A percentile compares a stretch with the other conserved stretches of the same genome.
Evolutionary conservation across 64 coral and sea anemone species (phyloP).

Genomic region (Actinia tenebrosa): DNA sequence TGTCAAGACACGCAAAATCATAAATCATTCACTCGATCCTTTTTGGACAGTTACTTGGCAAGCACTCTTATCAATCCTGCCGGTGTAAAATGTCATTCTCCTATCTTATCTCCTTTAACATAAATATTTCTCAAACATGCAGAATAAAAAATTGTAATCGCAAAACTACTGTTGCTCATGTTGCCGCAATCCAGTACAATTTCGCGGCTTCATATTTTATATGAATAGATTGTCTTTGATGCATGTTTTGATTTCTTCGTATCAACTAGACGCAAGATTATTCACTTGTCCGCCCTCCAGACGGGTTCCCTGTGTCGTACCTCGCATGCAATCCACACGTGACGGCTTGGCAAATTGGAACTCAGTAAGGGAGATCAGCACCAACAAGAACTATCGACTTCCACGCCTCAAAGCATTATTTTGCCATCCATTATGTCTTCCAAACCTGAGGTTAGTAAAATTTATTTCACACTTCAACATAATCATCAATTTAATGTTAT

Average conservation of each 20-base stretch:
- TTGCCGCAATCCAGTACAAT: too few species aligned
- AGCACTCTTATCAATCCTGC: not conserved
- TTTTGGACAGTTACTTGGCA: slow-evolving; percentile 7
- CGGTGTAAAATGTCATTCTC: not conserved
- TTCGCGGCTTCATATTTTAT: too few species aligned
- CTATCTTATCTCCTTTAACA: not conserved
- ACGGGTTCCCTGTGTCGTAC: not conserved
- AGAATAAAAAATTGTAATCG: not conserved
- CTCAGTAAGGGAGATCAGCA: too few species aligned
- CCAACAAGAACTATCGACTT: too few species aligned
- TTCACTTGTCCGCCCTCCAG: not conserved
- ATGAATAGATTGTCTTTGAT: not conserved
- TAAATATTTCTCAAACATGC: not conserved
- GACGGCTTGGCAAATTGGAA: not conserved
- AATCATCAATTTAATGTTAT: too few species aligned
- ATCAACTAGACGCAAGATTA: not conserved
- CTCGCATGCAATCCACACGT: not conserved
- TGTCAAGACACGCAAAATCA: not conserved
- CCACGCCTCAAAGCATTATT: too few species aligned
- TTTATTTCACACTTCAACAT: too few species aligned
- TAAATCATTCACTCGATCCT: not conserved
- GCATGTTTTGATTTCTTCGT: not conserved
- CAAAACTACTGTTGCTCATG: not conserved
- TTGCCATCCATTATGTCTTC: too few species aligned
- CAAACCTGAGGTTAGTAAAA: too few species aligned